phyloP scores from a whole-genome alignment of 35 echinoderm and acorn worm genomes.

The Eucidaris tribuloides region DNA sequence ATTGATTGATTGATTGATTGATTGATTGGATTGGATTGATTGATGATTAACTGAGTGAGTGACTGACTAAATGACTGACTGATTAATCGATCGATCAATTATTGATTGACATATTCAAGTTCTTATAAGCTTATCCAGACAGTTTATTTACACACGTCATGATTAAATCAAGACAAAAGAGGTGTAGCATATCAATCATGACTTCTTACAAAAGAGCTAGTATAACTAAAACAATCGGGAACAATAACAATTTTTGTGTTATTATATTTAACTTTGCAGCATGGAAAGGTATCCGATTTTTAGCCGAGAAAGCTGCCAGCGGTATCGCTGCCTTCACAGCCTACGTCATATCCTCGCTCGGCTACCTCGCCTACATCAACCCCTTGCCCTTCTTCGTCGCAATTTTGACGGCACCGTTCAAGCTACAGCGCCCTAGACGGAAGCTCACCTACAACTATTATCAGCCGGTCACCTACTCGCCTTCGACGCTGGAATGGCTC shows the following conservation, averaged over 20 bases:
- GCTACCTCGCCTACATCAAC: slow-evolving; percentile 6
- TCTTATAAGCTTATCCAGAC: too few relatives aligned
- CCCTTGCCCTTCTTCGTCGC: neutral
- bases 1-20: too few relatives aligned
- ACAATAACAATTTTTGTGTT: neutral
- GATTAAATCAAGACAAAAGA: too few relatives aligned
- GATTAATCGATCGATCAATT: too few relatives aligned
- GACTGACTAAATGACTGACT: too few relatives aligned
- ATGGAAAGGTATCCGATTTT: neutral
- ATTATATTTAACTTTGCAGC: neutral
- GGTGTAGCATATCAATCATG: too few relatives aligned
- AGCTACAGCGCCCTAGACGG: neutral
- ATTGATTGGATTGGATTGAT: too few relatives aligned
- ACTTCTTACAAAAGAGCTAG: too few relatives aligned
- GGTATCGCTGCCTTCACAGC: neutral
- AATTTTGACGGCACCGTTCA: neutral
- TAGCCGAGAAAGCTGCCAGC: neutral
- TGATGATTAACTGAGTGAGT: too few relatives aligned
- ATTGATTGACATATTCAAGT: too few relatives aligned
- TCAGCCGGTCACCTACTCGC: neutral
- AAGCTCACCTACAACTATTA: neutral
- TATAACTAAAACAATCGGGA: too few relatives aligned
- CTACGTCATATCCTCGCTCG: neutral
- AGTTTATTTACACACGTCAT: too few relatives aligned
- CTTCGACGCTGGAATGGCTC: neutral